Percentiles rank a stretch among this genome's conserved stretches.
phyloP scores from a whole-genome alignment of 2,797 vertebrate genomes.

The Antennarius maculatus region DNA sequence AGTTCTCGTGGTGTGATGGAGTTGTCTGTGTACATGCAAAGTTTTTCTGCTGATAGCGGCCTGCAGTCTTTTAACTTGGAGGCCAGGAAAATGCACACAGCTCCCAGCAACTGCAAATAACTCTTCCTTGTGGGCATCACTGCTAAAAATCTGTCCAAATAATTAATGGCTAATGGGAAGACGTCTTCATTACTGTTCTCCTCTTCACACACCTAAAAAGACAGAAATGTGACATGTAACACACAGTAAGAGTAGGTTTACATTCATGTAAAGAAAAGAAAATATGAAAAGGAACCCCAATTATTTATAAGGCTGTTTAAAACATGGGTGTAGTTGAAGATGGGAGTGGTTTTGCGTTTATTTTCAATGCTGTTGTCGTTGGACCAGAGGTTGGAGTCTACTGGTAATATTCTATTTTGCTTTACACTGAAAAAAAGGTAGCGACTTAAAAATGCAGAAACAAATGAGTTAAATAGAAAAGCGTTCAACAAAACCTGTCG shows the following conservation, averaged over 20 bases:
- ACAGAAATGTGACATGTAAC: slow-evolving; percentile 11
- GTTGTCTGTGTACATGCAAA: slow-evolving; percentile 96
- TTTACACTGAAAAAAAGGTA: slow-evolving; percentile 17
- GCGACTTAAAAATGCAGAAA: slow-evolving; percentile 36
- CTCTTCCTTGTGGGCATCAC: slow-evolving; percentile 88
- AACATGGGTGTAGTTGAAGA: neutral
- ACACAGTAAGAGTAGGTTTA: neutral
- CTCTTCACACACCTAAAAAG: slow-evolving; percentile 90
- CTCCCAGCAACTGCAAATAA: slow-evolving; percentile 92
- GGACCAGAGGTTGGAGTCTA: slow-evolving; percentile 16
- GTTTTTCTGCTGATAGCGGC: slow-evolving; percentile 90
- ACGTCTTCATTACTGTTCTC: slow-evolving; percentile 93
- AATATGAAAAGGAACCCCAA: neutral
- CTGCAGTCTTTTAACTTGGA: slow-evolving; percentile 94
- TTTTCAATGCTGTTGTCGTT: neutral
- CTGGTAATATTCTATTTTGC: slow-evolving; percentile 5
- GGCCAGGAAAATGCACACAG: slow-evolving; percentile 95
- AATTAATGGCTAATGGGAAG: slow-evolving; percentile 96
- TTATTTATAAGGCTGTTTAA: slow-evolving; percentile 3
- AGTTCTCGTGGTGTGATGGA: slow-evolving; percentile 91
- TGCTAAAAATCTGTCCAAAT: slow-evolving; percentile 95
- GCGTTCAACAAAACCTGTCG: slow-evolving; percentile 56
- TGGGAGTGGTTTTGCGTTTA: neutral
- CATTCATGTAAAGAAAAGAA: neutral
- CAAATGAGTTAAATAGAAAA: slow-evolving; percentile 71